These are phyloP conservation scores for Xestia xanthographa DNA, from an alignment of 2,888 invertebrate species.

Conservation along the genomic window DNA sequence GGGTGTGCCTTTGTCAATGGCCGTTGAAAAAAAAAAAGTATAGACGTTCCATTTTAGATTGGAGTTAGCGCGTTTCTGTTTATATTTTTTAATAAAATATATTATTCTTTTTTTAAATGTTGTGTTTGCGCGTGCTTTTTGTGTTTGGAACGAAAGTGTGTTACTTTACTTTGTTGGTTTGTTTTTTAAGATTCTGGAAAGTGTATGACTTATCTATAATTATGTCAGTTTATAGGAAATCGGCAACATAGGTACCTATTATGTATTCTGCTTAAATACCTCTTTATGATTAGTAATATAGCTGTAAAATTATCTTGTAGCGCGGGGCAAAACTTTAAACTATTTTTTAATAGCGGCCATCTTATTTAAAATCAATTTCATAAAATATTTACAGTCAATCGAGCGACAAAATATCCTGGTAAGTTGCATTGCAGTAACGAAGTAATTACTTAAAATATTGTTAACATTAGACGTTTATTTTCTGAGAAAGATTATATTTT, in stretches of 20 bases:
- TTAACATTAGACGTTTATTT: not conserved
- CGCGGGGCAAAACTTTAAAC: not conserved
- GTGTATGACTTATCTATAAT: not conserved
- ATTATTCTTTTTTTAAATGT: constrained; percentile 43
- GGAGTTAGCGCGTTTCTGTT: constrained; percentile 79
- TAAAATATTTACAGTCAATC: not conserved
- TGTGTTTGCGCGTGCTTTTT: constrained; percentile 18
- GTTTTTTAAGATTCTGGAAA: not conserved
- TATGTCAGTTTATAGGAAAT: not conserved
- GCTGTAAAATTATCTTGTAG: not conserved
- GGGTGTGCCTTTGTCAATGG: constrained; percentile 83
- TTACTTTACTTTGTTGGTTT: not conserved
- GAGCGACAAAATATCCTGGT: no score
- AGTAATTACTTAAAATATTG: not conserved
- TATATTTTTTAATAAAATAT: constrained; percentile 68
- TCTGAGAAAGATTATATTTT: not conserved
- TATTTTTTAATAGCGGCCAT: not conserved
- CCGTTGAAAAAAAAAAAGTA: constrained; percentile 77
- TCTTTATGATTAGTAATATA: no score
- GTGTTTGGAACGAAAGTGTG: not conserved
- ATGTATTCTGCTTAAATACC: not conserved
- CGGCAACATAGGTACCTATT: not conserved
- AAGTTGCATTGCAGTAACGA: not conserved
- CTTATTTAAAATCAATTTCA: not conserved
- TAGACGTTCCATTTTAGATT: constrained; percentile 85